Percentiles rank a stretch among this genome's conserved stretches.
These are phyloP conservation scores for Alauda arvensis DNA, from an alignment of 2,797 vertebrate genomes.

Conservation along the genomic window DNA sequence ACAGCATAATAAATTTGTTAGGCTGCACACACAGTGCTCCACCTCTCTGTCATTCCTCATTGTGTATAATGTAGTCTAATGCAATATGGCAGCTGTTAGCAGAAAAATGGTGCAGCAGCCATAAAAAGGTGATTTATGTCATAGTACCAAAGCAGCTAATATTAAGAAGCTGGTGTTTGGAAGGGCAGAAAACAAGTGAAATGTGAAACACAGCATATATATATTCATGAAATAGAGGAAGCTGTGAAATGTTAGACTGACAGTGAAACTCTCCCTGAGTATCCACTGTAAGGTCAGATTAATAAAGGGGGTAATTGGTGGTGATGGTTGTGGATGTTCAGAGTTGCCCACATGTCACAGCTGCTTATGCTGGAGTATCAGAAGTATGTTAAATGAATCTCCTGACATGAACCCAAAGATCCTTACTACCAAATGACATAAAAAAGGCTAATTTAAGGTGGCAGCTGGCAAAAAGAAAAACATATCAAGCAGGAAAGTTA, in stretches of 20 bases:
- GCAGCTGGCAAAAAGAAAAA: constrained; percentile 26
- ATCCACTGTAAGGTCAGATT: constrained; percentile 16
- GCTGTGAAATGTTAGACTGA: constrained; percentile 46
- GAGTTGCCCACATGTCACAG: constrained; percentile 33
- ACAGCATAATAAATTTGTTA: constrained; percentile 60
- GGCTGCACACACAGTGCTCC: constrained; percentile 21
- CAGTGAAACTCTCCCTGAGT: constrained; percentile 44
- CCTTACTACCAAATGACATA: neutral
- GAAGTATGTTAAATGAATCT: constrained; percentile 30
- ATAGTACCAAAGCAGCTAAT: constrained; percentile 49
- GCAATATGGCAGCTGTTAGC: constrained; percentile 58
- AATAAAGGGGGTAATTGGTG: constrained; percentile 56
- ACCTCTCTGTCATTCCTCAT: constrained; percentile 37
- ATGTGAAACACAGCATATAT: constrained; percentile 7
- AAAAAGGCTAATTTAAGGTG: constrained; percentile 28
- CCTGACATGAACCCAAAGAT: neutral
- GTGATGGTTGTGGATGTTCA: constrained; percentile 54
- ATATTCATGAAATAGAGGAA: constrained; percentile 40
- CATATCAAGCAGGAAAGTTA: neutral
- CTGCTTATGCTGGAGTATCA: constrained; percentile 27
- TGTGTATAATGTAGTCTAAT: constrained; percentile 26
- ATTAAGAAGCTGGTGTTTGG: constrained; percentile 39
- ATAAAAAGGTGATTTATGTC: constrained; percentile 66
- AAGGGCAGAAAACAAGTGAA: constrained; percentile 50
- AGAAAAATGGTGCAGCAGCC: constrained; percentile 56